phyloP scores from a whole-genome alignment of 2,797 vertebrate genomes.

The Enteromius thamalakanensis region DNA sequence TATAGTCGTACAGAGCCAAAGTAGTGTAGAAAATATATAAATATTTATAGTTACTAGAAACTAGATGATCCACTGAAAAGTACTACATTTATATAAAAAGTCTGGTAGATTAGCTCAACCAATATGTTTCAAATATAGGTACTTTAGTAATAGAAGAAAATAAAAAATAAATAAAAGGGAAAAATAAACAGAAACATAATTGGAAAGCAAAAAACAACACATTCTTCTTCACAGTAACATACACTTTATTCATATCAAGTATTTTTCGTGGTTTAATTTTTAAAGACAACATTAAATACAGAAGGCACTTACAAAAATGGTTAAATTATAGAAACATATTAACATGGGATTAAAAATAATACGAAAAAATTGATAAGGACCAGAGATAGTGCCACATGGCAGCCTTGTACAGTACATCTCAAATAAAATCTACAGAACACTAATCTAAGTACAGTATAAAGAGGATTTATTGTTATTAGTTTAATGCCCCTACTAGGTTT shows the following conservation, averaged over 20 bases:
- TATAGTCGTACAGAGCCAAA: not conserved
- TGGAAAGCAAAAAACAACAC: not conserved
- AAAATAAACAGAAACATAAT: not conserved
- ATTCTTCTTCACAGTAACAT: slow-evolving; percentile 62
- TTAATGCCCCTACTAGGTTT: slow-evolving; percentile 74
- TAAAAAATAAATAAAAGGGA: too few relatives aligned
- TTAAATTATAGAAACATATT: slow-evolving; percentile 80
- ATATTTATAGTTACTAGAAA: not conserved
- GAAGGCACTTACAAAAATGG: slow-evolving; percentile 98
- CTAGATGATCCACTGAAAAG: not conserved
- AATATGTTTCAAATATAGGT: not conserved
- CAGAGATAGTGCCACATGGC: slow-evolving; percentile 79
- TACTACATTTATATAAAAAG: not conserved
- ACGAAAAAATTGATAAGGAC: slow-evolving; percentile 69
- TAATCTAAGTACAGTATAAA: slow-evolving; percentile 80
- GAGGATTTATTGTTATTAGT: slow-evolving; percentile 76
- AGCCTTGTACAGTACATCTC: slow-evolving; percentile 79
- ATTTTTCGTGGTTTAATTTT: slow-evolving; percentile 69
- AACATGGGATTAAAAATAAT: slow-evolving; percentile 66
- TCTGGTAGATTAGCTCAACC: not conserved
- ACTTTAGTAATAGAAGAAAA: not conserved
- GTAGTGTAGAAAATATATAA: not conserved
- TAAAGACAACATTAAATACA: slow-evolving; percentile 84
- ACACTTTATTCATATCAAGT: slow-evolving; percentile 71
- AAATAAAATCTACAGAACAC: slow-evolving; percentile 79